phyloP scores from a whole-genome alignment of 2,888 invertebrate species.

The Helleia helle region DNA sequence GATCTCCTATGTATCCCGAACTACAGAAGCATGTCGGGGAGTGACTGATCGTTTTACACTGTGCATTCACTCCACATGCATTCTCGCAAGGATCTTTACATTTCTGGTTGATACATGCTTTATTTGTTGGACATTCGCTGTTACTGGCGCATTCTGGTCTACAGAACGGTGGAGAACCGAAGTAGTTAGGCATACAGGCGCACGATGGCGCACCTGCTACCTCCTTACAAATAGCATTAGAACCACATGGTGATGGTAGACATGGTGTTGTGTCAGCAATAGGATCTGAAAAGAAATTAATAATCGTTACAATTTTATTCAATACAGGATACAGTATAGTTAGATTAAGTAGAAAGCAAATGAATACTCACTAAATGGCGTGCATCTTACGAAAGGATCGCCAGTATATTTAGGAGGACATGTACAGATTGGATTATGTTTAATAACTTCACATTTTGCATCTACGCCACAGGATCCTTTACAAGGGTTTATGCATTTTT shows the following conservation, averaged over 20 bases:
- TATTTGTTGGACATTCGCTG: conserved; percentile 77
- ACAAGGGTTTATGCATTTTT: conserved; percentile 84
- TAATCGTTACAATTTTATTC: background rate
- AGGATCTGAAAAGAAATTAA: conserved; percentile 48
- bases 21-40: conserved; percentile 83
- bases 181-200: conserved; percentile 77
- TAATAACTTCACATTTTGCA: conserved; percentile 81
- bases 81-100: conserved; percentile 79
- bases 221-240: conserved; percentile 76
- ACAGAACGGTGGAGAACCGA: conserved; percentile 85
- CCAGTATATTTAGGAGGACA: conserved; percentile 79
- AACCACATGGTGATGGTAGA: conserved; percentile 80
- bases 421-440: conserved; percentile 84
- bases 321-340: conserved; percentile 1
- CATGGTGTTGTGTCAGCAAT: conserved; percentile 76
- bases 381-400: conserved; percentile 84
- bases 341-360: background rate
- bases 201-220: conserved; percentile 76
- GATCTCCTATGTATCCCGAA: conserved; percentile 78
- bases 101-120: conserved; percentile 79
- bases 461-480: conserved; percentile 82
- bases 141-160: conserved; percentile 82
- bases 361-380: conserved; percentile 49
- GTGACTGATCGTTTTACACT: conserved; percentile 83
- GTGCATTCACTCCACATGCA: conserved; percentile 81